Evolutionary conservation across 2,888 invertebrate species (phyloP).

Genomic region (Melinopterus prodromus): DNA sequence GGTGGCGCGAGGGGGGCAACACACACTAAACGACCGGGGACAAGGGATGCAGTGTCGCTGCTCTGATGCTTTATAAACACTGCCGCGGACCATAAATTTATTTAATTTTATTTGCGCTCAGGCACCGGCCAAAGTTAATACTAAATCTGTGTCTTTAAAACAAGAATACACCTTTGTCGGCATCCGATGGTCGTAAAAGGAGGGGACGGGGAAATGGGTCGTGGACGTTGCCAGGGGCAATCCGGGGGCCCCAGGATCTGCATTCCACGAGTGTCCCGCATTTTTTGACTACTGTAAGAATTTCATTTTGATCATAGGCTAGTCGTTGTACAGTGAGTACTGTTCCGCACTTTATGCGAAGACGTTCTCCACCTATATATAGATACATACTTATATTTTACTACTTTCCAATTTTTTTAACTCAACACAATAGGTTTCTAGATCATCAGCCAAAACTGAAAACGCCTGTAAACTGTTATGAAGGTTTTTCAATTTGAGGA

Average conservation of each 20-base stretch:
- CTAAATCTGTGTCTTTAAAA: conserved; percentile 59
- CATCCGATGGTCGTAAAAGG: conserved; percentile 43
- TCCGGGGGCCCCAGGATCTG: conserved; percentile 37
- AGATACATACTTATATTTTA: too few relatives aligned
- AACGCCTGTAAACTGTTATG: too few relatives aligned
- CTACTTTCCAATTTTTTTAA: too few relatives aligned
- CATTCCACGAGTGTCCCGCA: conserved; percentile 54
- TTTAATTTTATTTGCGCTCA: conserved; percentile 57
- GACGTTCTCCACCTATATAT: not conserved
- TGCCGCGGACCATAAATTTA: conserved; percentile 59
- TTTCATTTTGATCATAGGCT: conserved; percentile 53
- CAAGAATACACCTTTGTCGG: conserved; percentile 58
- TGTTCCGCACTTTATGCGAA: not conserved
- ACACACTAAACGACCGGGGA: not conserved
- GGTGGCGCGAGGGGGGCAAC: not conserved
- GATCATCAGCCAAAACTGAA: too few relatives aligned
- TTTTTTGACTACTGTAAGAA: conserved; percentile 61
- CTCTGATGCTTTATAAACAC: conserved; percentile 58
- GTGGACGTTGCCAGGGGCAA: conserved; percentile 39
- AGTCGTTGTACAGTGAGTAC: not conserved
- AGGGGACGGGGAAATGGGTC: conserved; percentile 7
- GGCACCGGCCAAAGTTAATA: conserved; percentile 50
- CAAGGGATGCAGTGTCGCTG: conserved; percentile 9
- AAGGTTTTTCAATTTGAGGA: too few relatives aligned
- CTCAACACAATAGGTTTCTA: too few relatives aligned